Percentiles rank a stretch among this genome's conserved stretches.
Evolutionary conservation across 1,140 invertebrate genomes (phyloP).

Genomic region (Rhopalosiphum maidis): DNA sequence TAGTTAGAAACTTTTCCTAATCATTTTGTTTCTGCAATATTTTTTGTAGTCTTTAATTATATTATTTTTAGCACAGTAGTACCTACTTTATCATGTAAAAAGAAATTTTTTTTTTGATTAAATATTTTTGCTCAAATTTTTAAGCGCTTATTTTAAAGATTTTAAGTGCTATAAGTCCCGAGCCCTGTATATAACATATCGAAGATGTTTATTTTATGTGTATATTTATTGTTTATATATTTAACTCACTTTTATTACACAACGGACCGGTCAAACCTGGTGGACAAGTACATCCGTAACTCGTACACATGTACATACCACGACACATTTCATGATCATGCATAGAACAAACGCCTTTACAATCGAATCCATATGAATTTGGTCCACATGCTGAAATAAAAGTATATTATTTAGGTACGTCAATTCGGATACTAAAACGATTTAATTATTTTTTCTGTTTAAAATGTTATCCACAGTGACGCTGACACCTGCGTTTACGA

Average conservation of each 20-base stretch:
- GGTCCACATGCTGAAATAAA: not conserved
- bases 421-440: not conserved
- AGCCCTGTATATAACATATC: too few relatives aligned
- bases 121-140: too few relatives aligned
- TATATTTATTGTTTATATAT: not conserved
- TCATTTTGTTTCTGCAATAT: too few relatives aligned
- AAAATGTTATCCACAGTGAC: too few relatives aligned
- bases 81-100: too few relatives aligned
- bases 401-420: not conserved
- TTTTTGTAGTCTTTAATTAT: too few relatives aligned
- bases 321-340: not conserved
- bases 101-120: too few relatives aligned
- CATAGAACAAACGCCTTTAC: not conserved
- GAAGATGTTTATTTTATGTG: too few relatives aligned
- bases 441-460: not conserved
- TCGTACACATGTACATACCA: conserved; percentile 17
- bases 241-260: not conserved
- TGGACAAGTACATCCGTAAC: not conserved
- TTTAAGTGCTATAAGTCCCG: too few relatives aligned
- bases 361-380: not conserved
- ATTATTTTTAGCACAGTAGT: too few relatives aligned
- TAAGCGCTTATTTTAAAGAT: too few relatives aligned
- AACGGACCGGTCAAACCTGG: not conserved
- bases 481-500: not conserved
- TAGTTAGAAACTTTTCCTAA: too few relatives aligned